Percentiles rank a stretch among this genome's conserved stretches.
Evolutionary conservation across 2,797 vertebrate genomes (phyloP).

Genomic region (Nannoperca australis): DNA sequence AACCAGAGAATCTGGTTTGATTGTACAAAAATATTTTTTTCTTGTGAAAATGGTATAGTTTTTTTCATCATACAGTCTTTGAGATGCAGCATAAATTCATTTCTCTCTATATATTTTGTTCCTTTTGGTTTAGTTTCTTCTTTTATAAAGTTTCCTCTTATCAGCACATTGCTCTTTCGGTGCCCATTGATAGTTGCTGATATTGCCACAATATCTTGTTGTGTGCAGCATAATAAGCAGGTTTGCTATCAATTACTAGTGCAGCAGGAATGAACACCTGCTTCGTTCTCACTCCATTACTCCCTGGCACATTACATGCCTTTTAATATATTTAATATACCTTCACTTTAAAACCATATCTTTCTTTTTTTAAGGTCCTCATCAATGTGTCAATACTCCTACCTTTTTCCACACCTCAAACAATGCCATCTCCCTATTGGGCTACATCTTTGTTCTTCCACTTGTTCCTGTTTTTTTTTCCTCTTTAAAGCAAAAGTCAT

Average conservation of each 20-base stretch:
- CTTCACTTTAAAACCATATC: conserved; percentile 33
- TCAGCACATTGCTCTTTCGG: conserved; percentile 47
- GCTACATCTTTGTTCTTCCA: conserved; percentile 53
- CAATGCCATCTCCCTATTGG: conserved; percentile 34
- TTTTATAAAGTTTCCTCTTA: conserved; percentile 33
- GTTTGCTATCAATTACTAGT: conserved; percentile 67
- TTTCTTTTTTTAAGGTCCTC: conserved; percentile 29
- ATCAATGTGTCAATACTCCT: conserved; percentile 40
- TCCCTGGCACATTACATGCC: conserved; percentile 44
- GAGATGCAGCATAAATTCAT: background rate
- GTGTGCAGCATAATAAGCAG: conserved; percentile 53
- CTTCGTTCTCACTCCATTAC: conserved; percentile 71
- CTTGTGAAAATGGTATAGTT: background rate
- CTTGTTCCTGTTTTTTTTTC: conserved; percentile 32
- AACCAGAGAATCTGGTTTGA: conserved; percentile 19
- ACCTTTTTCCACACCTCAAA: conserved; percentile 42
- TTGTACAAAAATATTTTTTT: conserved; percentile 1
- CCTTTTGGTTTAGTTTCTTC: background rate
- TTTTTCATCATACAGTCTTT: background rate
- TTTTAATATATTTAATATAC: conserved; percentile 58
- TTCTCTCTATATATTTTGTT: conserved; percentile 1
- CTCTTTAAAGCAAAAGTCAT: conserved; percentile 66
- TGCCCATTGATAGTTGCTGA: conserved; percentile 60
- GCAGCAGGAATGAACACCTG: conserved; percentile 74
- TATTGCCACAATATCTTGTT: conserved; percentile 61